phyloP scores from a whole-genome alignment of 2,797 vertebrate species.

The Tragopan temminckii region DNA sequence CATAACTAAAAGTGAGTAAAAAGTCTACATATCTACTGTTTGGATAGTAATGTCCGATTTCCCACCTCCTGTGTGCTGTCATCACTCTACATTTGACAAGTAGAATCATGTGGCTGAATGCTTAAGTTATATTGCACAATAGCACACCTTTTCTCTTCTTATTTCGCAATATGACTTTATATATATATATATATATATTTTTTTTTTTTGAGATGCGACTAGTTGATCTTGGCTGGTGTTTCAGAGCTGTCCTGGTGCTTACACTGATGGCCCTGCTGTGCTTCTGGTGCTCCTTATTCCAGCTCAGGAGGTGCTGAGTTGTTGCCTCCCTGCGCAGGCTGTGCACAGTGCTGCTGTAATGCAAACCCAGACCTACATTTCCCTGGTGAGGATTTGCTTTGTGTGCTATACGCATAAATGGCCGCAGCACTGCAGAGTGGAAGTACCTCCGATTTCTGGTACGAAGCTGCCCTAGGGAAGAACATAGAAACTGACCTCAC shows the following conservation, averaged over 20 bases:
- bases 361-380: accelerated
- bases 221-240: neutral
- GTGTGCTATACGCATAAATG: neutral
- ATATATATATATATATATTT: neutral
- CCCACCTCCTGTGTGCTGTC: neutral
- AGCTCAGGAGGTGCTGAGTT: neutral
- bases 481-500: neutral
- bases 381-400: accelerated
- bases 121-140: accelerated
- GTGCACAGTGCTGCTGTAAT: neutral
- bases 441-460: neutral
- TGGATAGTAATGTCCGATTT: neutral
- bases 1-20: neutral
- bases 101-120: accelerated
- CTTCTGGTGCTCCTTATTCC: accelerated
- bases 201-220: neutral
- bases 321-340: accelerated
- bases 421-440: neutral
- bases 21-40: neutral
- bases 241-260: neutral
- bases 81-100: neutral
- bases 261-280: neutral
- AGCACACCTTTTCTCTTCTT: neutral
- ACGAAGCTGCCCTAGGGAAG: neutral
- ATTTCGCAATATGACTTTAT: neutral